Percentiles rank a stretch among this genome's conserved stretches.
phyloP scores from a whole-genome alignment of 2,888 invertebrate genomes.

The Leptinotarsa rubiginosa region DNA sequence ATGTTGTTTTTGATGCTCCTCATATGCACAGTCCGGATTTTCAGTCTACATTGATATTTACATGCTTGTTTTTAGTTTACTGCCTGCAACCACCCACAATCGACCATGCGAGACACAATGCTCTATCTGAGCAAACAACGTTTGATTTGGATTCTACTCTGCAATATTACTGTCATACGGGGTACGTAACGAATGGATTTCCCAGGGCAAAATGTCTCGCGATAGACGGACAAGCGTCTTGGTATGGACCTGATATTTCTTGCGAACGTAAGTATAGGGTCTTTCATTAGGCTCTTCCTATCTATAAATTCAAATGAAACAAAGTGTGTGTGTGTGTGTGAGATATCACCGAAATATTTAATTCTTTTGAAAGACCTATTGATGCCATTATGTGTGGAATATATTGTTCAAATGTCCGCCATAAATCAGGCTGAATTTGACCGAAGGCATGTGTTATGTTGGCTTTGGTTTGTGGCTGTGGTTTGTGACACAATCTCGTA shows the following conservation, averaged over 20 bases:
- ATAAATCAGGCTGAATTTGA: too few relatives aligned
- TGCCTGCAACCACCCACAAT: slow-evolving; percentile 88
- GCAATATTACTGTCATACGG: slow-evolving; percentile 94
- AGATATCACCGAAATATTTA: too few relatives aligned
- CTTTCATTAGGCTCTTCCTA: too few relatives aligned
- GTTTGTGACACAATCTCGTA: too few relatives aligned
- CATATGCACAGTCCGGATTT: background rate
- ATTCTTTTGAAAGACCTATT: too few relatives aligned
- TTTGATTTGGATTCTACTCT: slow-evolving; percentile 92
- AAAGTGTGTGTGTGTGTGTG: too few relatives aligned
- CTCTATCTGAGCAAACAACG: slow-evolving; percentile 85
- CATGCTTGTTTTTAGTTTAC: slow-evolving; percentile 71
- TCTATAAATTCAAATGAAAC: too few relatives aligned
- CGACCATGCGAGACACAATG: slow-evolving; percentile 89
- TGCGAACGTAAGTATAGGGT: slow-evolving; percentile 84
- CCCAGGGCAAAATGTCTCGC: slow-evolving; percentile 93
- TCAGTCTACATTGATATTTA: slow-evolving; percentile 12
- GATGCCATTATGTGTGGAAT: too few relatives aligned
- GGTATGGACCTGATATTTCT: slow-evolving; percentile 97
- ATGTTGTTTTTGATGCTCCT: background rate
- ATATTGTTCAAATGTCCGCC: too few relatives aligned
- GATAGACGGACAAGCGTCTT: slow-evolving; percentile 88
- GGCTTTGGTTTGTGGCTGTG: too few relatives aligned
- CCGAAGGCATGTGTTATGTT: too few relatives aligned
- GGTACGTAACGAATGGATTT: slow-evolving; percentile 93